These are phyloP conservation scores for Drosophila gunungcola DNA, from an alignment of 1,140 invertebrate species.

Conservation along the genomic window DNA sequence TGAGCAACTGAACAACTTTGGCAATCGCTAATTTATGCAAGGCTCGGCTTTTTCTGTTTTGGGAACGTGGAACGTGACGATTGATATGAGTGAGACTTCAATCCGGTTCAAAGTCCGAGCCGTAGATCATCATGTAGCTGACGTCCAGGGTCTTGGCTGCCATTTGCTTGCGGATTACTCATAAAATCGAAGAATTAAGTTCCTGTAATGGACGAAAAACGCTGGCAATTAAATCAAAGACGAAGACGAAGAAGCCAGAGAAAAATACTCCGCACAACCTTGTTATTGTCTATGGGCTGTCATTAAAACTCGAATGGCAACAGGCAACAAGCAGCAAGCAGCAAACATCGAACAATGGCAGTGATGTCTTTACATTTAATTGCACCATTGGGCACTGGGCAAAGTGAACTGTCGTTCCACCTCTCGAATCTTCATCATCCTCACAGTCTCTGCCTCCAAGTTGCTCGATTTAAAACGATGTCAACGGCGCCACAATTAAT, in stretches of 20 bases:
- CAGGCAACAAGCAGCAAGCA: constrained; percentile 18
- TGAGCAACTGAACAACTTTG: constrained; percentile 4
- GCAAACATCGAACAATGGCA: constrained; percentile 36
- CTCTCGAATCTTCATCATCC: background rate
- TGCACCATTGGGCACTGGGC: constrained; percentile 52
- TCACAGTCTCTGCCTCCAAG: background rate
- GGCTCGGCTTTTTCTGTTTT: constrained; percentile 17
- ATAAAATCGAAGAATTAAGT: constrained; percentile 24
- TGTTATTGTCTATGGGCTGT: constrained; percentile 59
- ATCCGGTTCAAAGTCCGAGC: constrained; percentile 24
- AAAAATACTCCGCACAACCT: constrained; percentile 40
- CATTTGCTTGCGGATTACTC: constrained; percentile 6
- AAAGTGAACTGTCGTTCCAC: constrained; percentile 33
- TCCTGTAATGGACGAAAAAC: constrained; percentile 22
- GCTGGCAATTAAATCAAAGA: constrained; percentile 49
- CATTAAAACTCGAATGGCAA: constrained; percentile 38
- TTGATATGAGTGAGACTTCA: constrained; percentile 17
- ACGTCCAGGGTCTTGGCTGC: constrained; percentile 12
- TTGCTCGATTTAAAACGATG: constrained; percentile 28
- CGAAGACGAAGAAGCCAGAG: background rate
- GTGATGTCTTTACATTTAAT: constrained; percentile 59
- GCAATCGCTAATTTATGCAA: constrained; percentile 52
- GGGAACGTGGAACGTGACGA: constrained; percentile 23
- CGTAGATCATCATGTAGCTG: constrained; percentile 15
- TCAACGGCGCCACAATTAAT: constrained; percentile 33